Base-by-base conservation (phyloP, 2,888 invertebrate genomes). In the Cinara cedri region DNA sequence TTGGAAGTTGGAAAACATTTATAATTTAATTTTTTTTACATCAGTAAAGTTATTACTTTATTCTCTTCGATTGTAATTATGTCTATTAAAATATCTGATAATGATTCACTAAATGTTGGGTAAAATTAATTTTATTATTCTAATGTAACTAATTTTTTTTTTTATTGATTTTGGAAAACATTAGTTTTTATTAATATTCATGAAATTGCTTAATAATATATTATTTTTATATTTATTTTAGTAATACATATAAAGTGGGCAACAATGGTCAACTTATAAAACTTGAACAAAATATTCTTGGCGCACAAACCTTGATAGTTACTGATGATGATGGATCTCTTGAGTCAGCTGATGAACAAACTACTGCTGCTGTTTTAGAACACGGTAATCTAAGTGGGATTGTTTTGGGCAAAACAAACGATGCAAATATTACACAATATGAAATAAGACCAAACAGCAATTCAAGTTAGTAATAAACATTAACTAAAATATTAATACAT, bases 331-430 rank as follows among this genome's bases (percentile, higher is more conserved):
- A 86, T 81, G 86, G 86, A 66, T 86, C 85, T 55, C 85, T 87
- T 82, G 87, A 87, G 24, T 87, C 87, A 82, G 83, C 83, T n/a
- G 88, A 88, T 82, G 87, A 87, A 75, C 86, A 87, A 82, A 86
- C 87, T 81, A 88, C 88, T 57, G 89, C 88, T 82, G 87, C 88
- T 72, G 68, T 68, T 21, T 62, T 78, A 46, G 78, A 78, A 60
- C 70, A 78, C 51, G 78, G 70, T 3, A 78, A 42, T 19, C 34
- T 78, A 19, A 76, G 68, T 49, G 76, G 57, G 49, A 76, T 76
- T 26, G 76, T 76, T 13, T 60, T 76, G 57, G 57, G 76, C 34
- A 76, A 76, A 76, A 6, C 68, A 19, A 81, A 81, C 21, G 82
- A 82, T 44, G 72, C 81, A 49, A 82, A 82, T 24, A 72, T 81